Percentiles rank a stretch among this genome's conserved stretches.
These are phyloP conservation scores for Rhysida immarginata DNA, from an alignment of 1,140 invertebrate species.

Conservation along the genomic window DNA sequence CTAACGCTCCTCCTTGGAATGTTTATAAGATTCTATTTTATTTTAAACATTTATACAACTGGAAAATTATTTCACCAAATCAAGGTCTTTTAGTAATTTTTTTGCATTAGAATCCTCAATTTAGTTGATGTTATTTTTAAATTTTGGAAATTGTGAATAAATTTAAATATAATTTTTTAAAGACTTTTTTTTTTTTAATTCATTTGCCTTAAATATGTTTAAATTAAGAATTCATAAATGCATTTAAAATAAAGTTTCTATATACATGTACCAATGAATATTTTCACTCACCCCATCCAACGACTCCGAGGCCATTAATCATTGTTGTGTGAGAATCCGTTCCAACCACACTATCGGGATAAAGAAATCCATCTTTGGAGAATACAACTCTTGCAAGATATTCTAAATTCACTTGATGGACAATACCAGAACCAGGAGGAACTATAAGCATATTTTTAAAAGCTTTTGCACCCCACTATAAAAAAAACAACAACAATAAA, in stretches of 20 bases:
- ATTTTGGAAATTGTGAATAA: no score
- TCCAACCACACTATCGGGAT: slow-evolving; percentile 94
- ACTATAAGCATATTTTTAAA: slow-evolving; percentile 95
- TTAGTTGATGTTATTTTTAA: no score
- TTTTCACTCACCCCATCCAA: slow-evolving; percentile 45
- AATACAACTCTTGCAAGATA: slow-evolving; percentile 93
- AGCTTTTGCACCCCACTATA: slow-evolving; percentile 84
- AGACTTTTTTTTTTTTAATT: background rate
- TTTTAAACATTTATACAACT: no score
- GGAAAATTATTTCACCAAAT: no score
- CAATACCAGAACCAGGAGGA: slow-evolving; percentile 93
- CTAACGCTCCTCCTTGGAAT: no score
- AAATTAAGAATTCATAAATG: background rate
- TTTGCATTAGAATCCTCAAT: no score
- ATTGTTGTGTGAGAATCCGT: slow-evolving; percentile 98
- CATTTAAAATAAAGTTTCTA: no score
- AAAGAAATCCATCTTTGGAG: slow-evolving; percentile 47
- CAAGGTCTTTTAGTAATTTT: no score
- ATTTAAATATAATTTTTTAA: no score
- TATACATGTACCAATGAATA: no score
- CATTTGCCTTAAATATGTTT: background rate
- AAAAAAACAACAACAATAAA: background rate
- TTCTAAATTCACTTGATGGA: slow-evolving; percentile 96
- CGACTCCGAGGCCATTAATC: slow-evolving; percentile 76
- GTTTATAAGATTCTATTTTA: no score